A percentile compares a stretch with the other conserved stretches of the same genome.
Evolutionary conservation across 2,113 vertebrate genomes (phyloP).

Genomic region (Notiomystis cincta): DNA sequence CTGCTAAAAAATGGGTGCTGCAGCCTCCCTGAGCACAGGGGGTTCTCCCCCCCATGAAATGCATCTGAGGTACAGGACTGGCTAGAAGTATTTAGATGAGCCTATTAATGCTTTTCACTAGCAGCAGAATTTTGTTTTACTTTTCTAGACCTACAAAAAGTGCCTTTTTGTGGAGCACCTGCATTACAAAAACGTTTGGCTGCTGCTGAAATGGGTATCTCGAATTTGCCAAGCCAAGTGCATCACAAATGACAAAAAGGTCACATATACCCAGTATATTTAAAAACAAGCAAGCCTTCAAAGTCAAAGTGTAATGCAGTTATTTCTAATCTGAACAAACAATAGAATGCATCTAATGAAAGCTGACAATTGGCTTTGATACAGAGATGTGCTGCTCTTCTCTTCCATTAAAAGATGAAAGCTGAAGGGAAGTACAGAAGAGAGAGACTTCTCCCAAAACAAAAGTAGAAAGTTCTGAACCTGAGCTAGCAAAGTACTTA

Average conservation of each 20-base stretch:
- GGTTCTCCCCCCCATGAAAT: no score
- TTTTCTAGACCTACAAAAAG: neutral
- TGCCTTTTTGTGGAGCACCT: neutral
- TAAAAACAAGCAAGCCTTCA: constrained; percentile 52
- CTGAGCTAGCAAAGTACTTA: neutral
- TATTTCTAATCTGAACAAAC: constrained; percentile 60
- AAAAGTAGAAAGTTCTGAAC: constrained; percentile 47
- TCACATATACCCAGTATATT: constrained; percentile 28
- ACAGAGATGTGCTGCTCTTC: constrained; percentile 46
- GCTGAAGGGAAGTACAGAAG: constrained; percentile 32
- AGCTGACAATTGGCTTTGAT: constrained; percentile 66
- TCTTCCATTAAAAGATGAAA: constrained; percentile 50
- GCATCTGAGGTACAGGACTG: neutral
- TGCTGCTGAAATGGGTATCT: constrained; percentile 9
- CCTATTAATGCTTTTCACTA: neutral
- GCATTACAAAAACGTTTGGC: neutral
- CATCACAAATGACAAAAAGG: constrained; percentile 53
- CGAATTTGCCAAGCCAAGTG: constrained; percentile 28
- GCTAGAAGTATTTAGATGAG: neutral
- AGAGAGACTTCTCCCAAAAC: neutral
- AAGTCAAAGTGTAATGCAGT: constrained; percentile 59
- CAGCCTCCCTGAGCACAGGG: neutral
- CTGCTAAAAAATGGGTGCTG: neutral
- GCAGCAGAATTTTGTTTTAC: neutral
- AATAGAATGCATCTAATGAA: constrained; percentile 44